A percentile compares a stretch with the other conserved stretches of the same genome.
phyloP scores from a whole-genome alignment of 2,113 vertebrate species.

The Bujurquina vittata region DNA sequence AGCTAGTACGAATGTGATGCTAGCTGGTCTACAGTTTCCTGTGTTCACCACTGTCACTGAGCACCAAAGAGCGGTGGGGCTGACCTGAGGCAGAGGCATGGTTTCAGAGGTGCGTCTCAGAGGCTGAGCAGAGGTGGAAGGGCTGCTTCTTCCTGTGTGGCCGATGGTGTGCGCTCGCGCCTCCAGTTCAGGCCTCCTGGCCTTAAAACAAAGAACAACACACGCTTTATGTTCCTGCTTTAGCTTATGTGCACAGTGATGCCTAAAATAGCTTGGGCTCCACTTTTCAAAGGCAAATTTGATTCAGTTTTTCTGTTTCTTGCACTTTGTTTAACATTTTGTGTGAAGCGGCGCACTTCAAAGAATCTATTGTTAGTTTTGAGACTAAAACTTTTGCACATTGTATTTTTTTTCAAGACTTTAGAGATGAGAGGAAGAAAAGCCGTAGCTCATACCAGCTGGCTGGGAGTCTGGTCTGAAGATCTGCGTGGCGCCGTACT shows the following conservation, averaged over 20 bases:
- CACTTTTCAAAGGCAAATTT: not conserved
- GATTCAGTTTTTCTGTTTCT: not conserved
- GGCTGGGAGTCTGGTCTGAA: conserved; percentile 63
- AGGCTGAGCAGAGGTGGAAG: not conserved
- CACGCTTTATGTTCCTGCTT: not conserved
- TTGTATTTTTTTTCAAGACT: not conserved
- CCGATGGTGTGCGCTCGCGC: conserved; percentile 70
- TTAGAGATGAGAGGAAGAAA: not conserved
- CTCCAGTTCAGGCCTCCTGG: conserved; percentile 63
- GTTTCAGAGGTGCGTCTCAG: conserved; percentile 61
- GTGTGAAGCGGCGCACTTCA: not conserved
- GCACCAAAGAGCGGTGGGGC: not conserved
- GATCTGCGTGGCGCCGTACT: conserved; percentile 28
- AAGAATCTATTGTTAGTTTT: not conserved
- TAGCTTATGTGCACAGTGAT: not conserved
- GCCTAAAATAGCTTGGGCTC: not conserved
- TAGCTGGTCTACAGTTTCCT: not conserved
- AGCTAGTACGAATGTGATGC: not conserved
- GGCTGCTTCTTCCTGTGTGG: conserved; percentile 63
- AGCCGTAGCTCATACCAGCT: conserved; percentile 56
- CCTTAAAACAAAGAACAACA: conserved; percentile 39
- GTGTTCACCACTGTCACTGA: not conserved
- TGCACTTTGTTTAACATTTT: not conserved
- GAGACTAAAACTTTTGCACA: not conserved
- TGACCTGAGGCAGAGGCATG: conserved; percentile 65